Evolutionary conservation across 2,888 invertebrate species (phyloP).

Genomic region (Cephonodes hylas): DNA sequence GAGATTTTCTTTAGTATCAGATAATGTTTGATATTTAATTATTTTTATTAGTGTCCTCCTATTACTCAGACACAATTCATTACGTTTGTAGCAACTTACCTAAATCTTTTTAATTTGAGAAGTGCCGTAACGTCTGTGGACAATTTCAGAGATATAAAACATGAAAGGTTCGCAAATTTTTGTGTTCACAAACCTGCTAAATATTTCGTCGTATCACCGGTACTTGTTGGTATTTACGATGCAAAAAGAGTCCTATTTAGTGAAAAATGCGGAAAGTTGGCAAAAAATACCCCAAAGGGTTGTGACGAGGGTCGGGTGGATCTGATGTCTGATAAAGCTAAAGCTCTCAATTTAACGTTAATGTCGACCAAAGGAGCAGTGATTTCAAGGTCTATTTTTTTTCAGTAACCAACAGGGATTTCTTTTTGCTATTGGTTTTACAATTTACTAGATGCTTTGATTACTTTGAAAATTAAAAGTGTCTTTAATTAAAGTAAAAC

Average conservation of each 20-base stretch:
- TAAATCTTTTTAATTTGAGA: no score
- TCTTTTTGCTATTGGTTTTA: neutral
- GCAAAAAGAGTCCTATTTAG: neutral
- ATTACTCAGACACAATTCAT: no score
- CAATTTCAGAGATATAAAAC: no score
- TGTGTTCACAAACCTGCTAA: neutral
- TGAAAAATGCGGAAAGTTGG: neutral
- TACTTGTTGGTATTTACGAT: neutral
- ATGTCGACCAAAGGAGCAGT: neutral
- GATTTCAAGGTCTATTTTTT: neutral
- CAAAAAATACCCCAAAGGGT: neutral
- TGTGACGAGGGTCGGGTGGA: neutral
- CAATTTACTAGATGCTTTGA: neutral
- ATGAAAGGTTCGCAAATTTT: no score
- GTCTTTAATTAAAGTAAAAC: no score
- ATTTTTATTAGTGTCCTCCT: no score
- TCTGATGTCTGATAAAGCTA: slow-evolving; percentile 2
- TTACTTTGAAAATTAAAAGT: no score
- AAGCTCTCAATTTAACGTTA: neutral
- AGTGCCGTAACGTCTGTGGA: no score
- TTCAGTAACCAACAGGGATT: neutral
- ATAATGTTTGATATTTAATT: no score
- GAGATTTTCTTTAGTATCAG: no score
- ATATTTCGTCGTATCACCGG: neutral
- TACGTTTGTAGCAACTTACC: no score